These are phyloP conservation scores for Himalopsyche kuldschensis DNA, from an alignment of 2,888 invertebrate genomes.

Conservation along the genomic window DNA sequence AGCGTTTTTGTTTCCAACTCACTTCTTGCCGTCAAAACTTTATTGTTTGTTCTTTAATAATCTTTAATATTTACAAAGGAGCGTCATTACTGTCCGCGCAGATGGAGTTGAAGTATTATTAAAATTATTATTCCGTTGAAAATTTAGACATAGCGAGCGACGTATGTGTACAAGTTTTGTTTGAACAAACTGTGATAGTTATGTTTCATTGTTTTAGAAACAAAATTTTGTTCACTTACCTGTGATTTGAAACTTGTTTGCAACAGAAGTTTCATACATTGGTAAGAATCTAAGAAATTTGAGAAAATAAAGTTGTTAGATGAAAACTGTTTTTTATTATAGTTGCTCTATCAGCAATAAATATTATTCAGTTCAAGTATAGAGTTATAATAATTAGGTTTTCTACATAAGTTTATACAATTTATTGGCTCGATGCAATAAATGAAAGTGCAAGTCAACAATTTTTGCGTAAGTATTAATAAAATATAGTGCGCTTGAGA, in stretches of 20 bases:
- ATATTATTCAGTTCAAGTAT: not conserved
- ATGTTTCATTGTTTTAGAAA: not conserved
- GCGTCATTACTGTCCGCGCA: slow-evolving; percentile 38
- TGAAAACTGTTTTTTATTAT: too few relatives aligned
- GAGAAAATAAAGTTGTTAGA: too few relatives aligned
- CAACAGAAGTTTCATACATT: not conserved
- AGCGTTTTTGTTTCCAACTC: slow-evolving; percentile 37
- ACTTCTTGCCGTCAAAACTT: slow-evolving; percentile 38
- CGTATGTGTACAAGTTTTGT: not conserved
- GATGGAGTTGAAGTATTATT: slow-evolving; percentile 39
- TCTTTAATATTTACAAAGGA: slow-evolving; percentile 39
- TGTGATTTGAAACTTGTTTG: not conserved
- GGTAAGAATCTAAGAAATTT: not conserved
- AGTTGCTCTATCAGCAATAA: too few relatives aligned
- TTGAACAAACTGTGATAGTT: not conserved
- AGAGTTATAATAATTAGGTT: not conserved
- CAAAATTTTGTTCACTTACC: not conserved
- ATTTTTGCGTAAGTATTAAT: not conserved
- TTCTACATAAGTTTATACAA: not conserved
- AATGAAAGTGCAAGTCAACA: not conserved
- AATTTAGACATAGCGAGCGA: slow-evolving; percentile 14
- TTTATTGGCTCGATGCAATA: not conserved
- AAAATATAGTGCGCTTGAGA: not conserved
- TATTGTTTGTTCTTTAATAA: slow-evolving; percentile 39
- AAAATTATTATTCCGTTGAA: slow-evolving; percentile 28